Conservation (phyloP, 2,888 invertebrate genomes). For the Beris morrisii region DNA sequence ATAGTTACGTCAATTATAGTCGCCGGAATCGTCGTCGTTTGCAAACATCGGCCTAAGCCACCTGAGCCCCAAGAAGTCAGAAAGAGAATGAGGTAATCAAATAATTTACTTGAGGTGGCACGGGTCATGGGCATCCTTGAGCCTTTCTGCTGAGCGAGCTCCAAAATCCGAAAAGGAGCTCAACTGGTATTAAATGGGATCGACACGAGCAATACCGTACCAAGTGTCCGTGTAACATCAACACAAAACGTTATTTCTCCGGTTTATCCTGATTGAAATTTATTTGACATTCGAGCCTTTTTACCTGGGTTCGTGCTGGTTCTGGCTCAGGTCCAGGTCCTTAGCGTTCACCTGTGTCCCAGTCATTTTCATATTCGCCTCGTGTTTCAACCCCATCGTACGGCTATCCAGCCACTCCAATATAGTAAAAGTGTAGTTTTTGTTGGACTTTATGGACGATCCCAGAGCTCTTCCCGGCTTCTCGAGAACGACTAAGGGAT, state of each 20-base stretch:
- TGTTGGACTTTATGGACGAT: not conserved
- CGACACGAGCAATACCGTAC: constrained; percentile 12
- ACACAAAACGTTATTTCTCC: constrained; percentile 11
- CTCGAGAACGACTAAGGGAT: constrained; percentile 22
- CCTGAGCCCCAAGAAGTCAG: constrained; percentile 58
- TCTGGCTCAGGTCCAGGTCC: no score
- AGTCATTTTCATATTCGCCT: no score
- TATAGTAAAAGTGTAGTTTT: no score
- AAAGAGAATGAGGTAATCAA: constrained; percentile 55
- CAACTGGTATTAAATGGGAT: constrained; percentile 25
- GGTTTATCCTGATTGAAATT: constrained; percentile 27
- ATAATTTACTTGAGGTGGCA: constrained; percentile 28
- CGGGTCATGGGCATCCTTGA: not conserved
- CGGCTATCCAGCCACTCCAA: no score
- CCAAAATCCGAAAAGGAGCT: constrained; percentile 9
- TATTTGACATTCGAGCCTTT: constrained; percentile 26
- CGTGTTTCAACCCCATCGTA: no score
- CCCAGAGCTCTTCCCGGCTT: constrained; percentile 1
- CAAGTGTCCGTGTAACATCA: constrained; percentile 16
- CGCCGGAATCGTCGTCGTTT: constrained; percentile 56
- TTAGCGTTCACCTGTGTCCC: no score
- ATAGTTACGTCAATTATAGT: constrained; percentile 58
- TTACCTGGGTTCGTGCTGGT: not conserved
- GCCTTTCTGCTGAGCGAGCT: constrained; percentile 13
- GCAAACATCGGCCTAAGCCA: constrained; percentile 56